Percentiles rank a stretch among this genome's conserved stretches.
Evolutionary conservation across 2,888 invertebrate species (phyloP).

Genomic region (Spisula subtruncata): DNA sequence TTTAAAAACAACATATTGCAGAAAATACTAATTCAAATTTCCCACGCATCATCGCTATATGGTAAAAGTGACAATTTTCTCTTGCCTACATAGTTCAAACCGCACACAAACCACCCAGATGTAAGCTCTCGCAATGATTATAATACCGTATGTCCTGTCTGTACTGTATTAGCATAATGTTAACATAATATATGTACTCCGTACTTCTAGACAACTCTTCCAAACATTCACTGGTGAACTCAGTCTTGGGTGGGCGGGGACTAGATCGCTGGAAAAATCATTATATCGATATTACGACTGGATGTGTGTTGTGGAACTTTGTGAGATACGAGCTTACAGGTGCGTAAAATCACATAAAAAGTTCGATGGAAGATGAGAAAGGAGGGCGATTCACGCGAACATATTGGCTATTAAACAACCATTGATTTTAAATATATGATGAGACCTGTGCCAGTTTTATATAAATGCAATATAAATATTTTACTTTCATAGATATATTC

Average conservation of each 20-base stretch:
- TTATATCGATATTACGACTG: constrained; percentile 40
- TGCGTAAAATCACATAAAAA: constrained; percentile 44
- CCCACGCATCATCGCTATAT: constrained; percentile 3
- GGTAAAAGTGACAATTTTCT: constrained; percentile 3
- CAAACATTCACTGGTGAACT: constrained; percentile 52
- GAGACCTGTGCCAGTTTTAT: not conserved
- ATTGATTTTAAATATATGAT: not conserved
- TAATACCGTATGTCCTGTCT: constrained; percentile 41
- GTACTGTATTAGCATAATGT: constrained; percentile 57
- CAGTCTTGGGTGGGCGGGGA: constrained; percentile 47
- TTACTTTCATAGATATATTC: not conserved
- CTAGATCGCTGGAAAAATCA: constrained; percentile 42
- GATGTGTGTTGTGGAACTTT: constrained; percentile 9
- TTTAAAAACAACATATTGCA: not conserved
- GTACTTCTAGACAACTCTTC: not conserved
- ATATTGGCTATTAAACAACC: constrained; percentile 15
- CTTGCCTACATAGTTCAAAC: not conserved
- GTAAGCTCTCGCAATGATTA: not conserved
- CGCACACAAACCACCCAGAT: constrained; percentile 22
- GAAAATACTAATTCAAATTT: constrained; percentile 8
- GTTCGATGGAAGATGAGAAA: not conserved
- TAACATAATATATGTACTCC: constrained; percentile 33
- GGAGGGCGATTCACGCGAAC: not conserved
- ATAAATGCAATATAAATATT: not conserved
- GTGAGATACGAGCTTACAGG: constrained; percentile 32